Conservation (phyloP, 1,140 invertebrate genomes). For the Chelonus insularis region DNA sequence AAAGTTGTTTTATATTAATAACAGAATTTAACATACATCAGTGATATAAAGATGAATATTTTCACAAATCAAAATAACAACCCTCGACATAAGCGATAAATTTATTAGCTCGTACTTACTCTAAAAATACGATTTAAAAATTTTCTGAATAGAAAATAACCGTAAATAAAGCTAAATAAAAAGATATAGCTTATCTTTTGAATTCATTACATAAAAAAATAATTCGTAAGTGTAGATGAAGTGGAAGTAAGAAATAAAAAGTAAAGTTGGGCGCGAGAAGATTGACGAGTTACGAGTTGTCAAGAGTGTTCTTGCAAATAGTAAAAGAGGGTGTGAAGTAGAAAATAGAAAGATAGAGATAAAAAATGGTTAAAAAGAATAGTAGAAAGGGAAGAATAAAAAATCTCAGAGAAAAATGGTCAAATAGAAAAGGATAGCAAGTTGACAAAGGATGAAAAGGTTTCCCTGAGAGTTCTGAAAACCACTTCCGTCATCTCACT, state of each 20-base stretch:
- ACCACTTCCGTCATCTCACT: slow-evolving; percentile 21
- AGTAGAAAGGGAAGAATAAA: neutral
- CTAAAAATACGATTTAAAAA: too few species aligned
- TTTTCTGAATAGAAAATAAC: neutral
- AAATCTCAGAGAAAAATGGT: neutral
- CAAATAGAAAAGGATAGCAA: neutral
- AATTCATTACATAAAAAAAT: neutral
- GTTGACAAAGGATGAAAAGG: slow-evolving; percentile 24
- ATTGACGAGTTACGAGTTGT: slow-evolving; percentile 9
- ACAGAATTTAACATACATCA: too few species aligned
- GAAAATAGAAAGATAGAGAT: neutral
- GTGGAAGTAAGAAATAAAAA: slow-evolving; percentile 2
- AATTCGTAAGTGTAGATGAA: neutral
- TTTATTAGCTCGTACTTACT: too few species aligned
- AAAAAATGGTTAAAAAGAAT: neutral
- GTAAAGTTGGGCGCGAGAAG: neutral
- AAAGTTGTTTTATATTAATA: too few species aligned
- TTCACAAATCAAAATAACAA: too few species aligned
- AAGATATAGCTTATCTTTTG: neutral
- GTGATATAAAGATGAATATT: too few species aligned
- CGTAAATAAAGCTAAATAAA: neutral
- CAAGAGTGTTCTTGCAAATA: slow-evolving; percentile 9
- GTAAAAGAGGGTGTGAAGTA: slow-evolving; percentile 3
- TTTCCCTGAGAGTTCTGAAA: slow-evolving; percentile 11
- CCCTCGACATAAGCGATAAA: too few species aligned